Conservation (phyloP, 2,888 invertebrate species). For the Heteromyza rotundicornis region DNA sequence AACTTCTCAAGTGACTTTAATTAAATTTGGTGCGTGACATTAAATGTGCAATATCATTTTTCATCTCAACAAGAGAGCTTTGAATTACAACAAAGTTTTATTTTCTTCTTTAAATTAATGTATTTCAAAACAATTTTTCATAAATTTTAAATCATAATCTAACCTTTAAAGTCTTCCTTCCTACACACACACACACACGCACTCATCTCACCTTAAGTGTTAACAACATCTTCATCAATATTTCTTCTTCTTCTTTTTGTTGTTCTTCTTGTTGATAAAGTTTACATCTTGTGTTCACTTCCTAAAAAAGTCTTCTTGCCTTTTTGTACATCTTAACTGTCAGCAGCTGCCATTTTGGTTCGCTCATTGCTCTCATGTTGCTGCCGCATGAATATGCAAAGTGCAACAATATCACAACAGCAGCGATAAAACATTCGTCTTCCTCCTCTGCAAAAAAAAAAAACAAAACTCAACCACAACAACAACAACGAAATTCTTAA, state of each 20-base stretch:
- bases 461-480: background rate
- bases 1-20: background rate
- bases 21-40: background rate
- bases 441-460: background rate
- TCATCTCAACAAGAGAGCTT: background rate
- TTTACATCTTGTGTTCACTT: background rate
- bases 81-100: too few relatives aligned
- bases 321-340: background rate
- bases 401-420: too few relatives aligned
- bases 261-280: too few relatives aligned
- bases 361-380: background rate
- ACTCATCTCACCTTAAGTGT: too few relatives aligned
- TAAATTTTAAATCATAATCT: background rate
- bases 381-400: conserved; percentile 2
- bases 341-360: background rate
- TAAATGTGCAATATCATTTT: conserved; percentile 9
- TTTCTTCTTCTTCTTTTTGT: too few relatives aligned
- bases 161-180: background rate
- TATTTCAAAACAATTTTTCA: too few relatives aligned
- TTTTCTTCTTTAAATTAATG: too few relatives aligned
- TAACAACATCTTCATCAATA: background rate
- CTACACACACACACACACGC: too few relatives aligned
- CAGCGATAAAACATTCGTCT: too few relatives aligned
- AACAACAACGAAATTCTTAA: background rate
- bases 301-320: background rate